Evolutionary conservation across 2,113 vertebrate genomes (phyloP).

Genomic region (Protobothrops flavoviridis): DNA sequence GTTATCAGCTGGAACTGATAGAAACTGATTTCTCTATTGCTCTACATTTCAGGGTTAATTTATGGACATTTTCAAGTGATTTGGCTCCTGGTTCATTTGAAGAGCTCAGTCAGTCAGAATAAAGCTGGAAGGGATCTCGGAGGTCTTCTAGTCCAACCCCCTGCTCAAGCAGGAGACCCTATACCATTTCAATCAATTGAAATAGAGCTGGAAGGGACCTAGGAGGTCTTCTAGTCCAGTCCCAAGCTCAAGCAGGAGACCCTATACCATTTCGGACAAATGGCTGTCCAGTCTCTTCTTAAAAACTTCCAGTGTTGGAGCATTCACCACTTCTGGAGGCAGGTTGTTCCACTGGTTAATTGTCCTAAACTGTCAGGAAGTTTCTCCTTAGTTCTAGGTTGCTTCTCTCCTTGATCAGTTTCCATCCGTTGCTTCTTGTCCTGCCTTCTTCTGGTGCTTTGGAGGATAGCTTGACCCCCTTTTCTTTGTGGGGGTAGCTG

Average conservation of each 20-base stretch:
- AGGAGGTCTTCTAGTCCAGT: not conserved
- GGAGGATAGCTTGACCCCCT: not conserved
- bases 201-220: not conserved
- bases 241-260: not conserved
- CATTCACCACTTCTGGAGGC: not conserved
- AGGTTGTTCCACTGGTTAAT: not conserved
- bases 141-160: not conserved
- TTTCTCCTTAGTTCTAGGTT: not conserved
- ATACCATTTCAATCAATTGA: not conserved
- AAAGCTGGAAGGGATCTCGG: not conserved
- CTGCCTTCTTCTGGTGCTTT: not conserved
- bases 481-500: not conserved
- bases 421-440: not conserved
- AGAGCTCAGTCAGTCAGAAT: not conserved
- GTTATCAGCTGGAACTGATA: not conserved
- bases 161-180: not conserved
- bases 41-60: not conserved
- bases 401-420: not conserved
- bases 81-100: not conserved
- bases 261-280: not conserved
- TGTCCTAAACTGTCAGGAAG: rapidly evolving
- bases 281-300: not conserved
- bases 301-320: not conserved
- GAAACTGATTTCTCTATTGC: not conserved
- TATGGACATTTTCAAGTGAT: not conserved